phyloP scores from a whole-genome alignment of 2,888 invertebrate species.

The Chymomyza fuscimana region DNA sequence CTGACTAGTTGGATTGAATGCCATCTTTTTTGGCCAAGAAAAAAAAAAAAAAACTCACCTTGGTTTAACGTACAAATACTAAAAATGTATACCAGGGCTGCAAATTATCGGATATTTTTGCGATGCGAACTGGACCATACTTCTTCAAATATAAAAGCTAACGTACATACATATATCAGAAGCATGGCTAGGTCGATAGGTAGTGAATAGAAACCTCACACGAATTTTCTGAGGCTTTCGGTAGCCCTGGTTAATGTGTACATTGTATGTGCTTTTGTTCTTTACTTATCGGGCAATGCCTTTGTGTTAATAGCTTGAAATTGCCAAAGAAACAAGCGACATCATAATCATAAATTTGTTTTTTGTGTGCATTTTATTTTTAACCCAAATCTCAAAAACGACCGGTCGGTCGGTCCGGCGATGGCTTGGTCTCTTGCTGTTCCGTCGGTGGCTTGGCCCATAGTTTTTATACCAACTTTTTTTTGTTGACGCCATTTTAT shows the following conservation, averaged over 20 bases:
- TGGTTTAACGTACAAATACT: neutral
- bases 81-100: no score
- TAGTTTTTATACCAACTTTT: conserved; percentile 66
- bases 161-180: no score
- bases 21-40: neutral
- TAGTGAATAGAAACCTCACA: no score
- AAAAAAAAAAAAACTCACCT: neutral
- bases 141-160: no score
- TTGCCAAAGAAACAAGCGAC: conserved; percentile 39
- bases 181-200: no score
- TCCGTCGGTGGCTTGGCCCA: conserved; percentile 19
- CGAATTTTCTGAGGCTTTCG: no score
- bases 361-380: conserved; percentile 62
- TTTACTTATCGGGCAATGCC: conserved; percentile 2
- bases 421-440: conserved; percentile 14
- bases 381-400: conserved; percentile 59
- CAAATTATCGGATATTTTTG: no score
- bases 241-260: no score
- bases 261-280: neutral
- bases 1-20: neutral
- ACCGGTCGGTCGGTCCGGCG: conserved; percentile 3
- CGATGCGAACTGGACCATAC: no score
- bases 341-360: conserved; percentile 62
- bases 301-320: conserved; percentile 42
- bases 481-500: conserved; percentile 44